Evolutionary conservation across 2,113 vertebrate species (phyloP), one percentile per base, ranked within the genome.

Genomic region (Austrofundulus limnaeus): DNA sequence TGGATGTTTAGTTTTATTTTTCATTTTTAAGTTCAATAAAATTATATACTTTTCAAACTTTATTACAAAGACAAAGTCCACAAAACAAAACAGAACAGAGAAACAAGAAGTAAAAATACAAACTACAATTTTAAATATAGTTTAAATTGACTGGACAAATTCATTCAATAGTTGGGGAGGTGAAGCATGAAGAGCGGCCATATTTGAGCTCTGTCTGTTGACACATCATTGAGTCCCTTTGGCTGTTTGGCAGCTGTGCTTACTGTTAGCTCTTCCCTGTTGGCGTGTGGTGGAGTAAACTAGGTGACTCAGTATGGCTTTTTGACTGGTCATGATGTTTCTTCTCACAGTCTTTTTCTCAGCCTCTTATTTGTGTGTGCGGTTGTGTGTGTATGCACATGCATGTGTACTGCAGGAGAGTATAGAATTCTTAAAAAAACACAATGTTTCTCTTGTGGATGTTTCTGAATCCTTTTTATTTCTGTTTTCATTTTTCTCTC

Each of bases 141-240:
- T 80, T 70, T 24, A 66, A 25, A 41, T 66, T 52, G 15, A 69
- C 51, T 41, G 41, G 39, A n/a, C 23, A 60, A 52, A 52, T 61
- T 71, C 39, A 58, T 64, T 70, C 56, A 59, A 38, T 52, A 55
- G 54, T 70, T 45, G 60, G 11, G 47, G 55, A 80, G 53, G 47
- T 46, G 51, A 49, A 53, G 62, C 56, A 76, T 70, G 58, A 61
- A 50, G 42, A 28, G 15, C 13, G 60, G 4, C 38, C 48, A 38
- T 67, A 61, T 82, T 69, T 78, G 76, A 80, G 41, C 23, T n/a
- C 55, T 71, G 80, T 77, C 62, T 81, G 70, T 77, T 82, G 78
- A 78, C 78, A 80, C 73, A 70, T 66, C 62, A 75, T 34, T 31
- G 31, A 62, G 74, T 83, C 82, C 68, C 70, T 74, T 64, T 4